A percentile compares a stretch with the other conserved stretches of the same genome.
phyloP scores from a whole-genome alignment of 2,113 vertebrate genomes.

The Cranoglanis bouderius region DNA sequence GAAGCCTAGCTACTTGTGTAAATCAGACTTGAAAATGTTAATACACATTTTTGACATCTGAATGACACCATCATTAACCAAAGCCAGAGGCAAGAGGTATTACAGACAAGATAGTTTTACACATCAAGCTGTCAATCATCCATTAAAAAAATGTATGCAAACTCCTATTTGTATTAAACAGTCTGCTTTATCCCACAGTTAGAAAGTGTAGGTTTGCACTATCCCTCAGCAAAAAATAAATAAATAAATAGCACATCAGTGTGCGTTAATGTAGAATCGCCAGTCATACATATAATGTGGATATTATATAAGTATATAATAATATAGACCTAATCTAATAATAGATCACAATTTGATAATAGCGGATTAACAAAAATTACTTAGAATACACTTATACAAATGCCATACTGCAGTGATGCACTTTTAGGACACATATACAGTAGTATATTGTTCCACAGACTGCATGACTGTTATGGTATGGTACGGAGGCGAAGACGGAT shows the following conservation, averaged over 20 bases:
- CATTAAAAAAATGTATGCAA: neutral
- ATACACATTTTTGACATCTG: conserved; percentile 9
- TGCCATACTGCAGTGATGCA: neutral
- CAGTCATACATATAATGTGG: neutral
- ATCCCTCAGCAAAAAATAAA: neutral
- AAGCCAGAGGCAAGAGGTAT: neutral
- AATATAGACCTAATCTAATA: neutral
- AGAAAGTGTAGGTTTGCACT: neutral
- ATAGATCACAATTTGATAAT: neutral
- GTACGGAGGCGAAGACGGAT: no score
- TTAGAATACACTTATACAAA: neutral
- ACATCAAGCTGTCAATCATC: neutral
- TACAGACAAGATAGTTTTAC: neutral
- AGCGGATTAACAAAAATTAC: neutral
- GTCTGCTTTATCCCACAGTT: neutral
- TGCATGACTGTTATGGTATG: no score
- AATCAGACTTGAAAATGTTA: neutral
- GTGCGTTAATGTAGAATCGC: neutral
- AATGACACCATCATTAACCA: neutral
- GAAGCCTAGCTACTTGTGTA: neutral
- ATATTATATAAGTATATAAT: neutral
- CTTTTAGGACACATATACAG: neutral
- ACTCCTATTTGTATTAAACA: neutral
- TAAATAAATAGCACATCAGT: neutral
- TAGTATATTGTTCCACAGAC: neutral